A percentile compares a stretch with the other conserved stretches of the same genome.
These are phyloP conservation scores for Drosophila subsilvestris DNA, from an alignment of 2,888 invertebrate genomes.

Conservation along the genomic window DNA sequence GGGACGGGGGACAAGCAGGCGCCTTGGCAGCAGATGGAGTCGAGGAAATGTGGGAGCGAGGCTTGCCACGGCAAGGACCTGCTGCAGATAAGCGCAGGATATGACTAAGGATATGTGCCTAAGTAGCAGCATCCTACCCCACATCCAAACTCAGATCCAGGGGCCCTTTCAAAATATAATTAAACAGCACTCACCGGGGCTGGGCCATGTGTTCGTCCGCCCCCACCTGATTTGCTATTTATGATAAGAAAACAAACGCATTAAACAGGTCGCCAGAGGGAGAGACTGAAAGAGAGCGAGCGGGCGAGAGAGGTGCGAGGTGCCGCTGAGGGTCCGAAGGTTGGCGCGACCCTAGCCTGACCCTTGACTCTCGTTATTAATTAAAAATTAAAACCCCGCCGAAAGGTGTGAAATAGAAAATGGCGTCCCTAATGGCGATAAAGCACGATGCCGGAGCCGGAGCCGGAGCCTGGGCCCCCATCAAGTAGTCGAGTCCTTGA, in stretches of 20 bases:
- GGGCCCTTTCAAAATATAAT: conserved; percentile 76
- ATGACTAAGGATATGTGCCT: conserved; percentile 78
- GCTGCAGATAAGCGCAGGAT: conserved; percentile 78
- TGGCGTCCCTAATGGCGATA: conserved; percentile 75
- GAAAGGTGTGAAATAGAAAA: conserved; percentile 79
- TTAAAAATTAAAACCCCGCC: conserved; percentile 78
- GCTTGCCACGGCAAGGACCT: conserved; percentile 23
- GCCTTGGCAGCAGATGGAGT: neutral
- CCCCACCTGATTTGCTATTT: conserved; percentile 75
- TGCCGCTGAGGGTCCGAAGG: conserved; percentile 12
- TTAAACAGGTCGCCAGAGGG: conserved; percentile 55
- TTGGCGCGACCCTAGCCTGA: conserved; percentile 35
- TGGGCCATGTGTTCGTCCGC: conserved; percentile 58
- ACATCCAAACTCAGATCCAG: neutral
- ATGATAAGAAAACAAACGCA: conserved; percentile 81
- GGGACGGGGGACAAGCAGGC: neutral
- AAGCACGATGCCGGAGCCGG: conserved; percentile 79
- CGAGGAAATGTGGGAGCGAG: neutral
- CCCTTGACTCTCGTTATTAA: conserved; percentile 75
- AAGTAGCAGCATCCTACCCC: conserved; percentile 75
- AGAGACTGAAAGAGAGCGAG: neutral
- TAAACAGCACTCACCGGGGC: conserved; percentile 77
- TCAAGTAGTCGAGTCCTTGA: conserved; percentile 54
- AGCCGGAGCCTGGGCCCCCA: conserved; percentile 24
- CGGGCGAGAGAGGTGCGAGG: neutral